Evolutionary conservation across 2,113 vertebrate species (phyloP), one percentile per base, ranked within the genome.

Genomic region (Mormyrus lacerda): DNA sequence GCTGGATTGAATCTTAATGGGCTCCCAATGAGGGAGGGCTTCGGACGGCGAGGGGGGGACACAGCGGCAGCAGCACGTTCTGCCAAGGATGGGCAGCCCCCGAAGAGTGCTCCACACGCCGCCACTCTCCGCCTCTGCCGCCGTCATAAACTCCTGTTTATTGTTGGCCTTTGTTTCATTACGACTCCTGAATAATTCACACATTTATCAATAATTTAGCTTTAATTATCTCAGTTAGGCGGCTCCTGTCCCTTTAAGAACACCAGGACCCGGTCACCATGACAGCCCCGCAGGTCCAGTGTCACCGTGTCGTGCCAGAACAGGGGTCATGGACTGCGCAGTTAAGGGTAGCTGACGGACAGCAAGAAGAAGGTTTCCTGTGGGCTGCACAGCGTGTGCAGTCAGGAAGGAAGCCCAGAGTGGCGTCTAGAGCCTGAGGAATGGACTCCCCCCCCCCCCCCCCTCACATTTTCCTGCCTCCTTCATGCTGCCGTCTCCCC

Each of bases 151-250:
- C 89, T 13, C 93, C 92, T 93, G 93, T 94, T 95, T 93, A 92
- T 93, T 91, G 91, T 93, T 92, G 73, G 92, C 93, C 93, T 93
- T 92, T 65, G 91, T 92, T 93, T 94, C 93, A 94, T 95, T 92
- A 93, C 92, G 61, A 88, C 85, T 58, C 17, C 88, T 94, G 92
- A 94, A 94, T 95, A 93, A 95, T 95, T 94, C 89, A 95, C 84
- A 11, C 89, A 35, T 88, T 48, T 89, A 95, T 95, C 93, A 95
- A 95, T 95, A 94, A 94, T 95, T 95, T 88, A 94, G 91, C 90
- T 92, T 93, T 95, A 94, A 95, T 95, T 94, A 95, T 92, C 93
- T 90, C 87, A 92, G 92, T 92, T 91, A 92, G 73, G 73, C 2
- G 35, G 35, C 8, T 5, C 35, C 35, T 79, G 31, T 79, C 73